These are phyloP conservation scores for Thamnophis elegans DNA, from an alignment of 2,797 vertebrate genomes.

Conservation along the genomic window DNA sequence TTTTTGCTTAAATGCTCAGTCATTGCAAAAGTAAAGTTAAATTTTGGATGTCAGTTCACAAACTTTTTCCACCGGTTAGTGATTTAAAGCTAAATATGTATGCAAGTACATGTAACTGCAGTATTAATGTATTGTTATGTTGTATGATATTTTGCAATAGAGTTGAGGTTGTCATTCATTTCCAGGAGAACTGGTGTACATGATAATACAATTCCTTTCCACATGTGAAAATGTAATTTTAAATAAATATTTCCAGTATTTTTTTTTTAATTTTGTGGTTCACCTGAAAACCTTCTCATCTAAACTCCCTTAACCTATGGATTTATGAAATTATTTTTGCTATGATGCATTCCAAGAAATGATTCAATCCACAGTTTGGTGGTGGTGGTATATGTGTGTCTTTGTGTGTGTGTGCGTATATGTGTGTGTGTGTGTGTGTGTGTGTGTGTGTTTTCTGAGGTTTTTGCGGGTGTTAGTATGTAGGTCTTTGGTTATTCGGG, in stretches of 20 bases:
- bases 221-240: background rate
- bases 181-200: background rate
- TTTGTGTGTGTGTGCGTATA: too few relatives aligned
- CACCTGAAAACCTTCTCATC: background rate
- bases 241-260: background rate
- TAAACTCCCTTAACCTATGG: background rate
- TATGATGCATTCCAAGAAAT: background rate
- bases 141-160: background rate
- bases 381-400: background rate
- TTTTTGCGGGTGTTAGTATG: too few relatives aligned
- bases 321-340: background rate
- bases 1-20: conserved; percentile 5
- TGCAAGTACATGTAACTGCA: background rate
- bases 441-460: too few relatives aligned
- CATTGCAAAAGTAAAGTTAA: conserved; percentile 14
- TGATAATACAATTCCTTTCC: background rate
- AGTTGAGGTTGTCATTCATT: background rate
- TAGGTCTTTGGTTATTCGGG: too few relatives aligned
- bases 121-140: background rate
- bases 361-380: background rate
- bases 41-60: background rate
- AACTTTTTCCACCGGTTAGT: background rate
- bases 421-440: too few relatives aligned
- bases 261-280: background rate
- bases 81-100: conserved; percentile 9